Percentiles rank a stretch among this genome's conserved stretches.
Evolutionary conservation across 2,113 vertebrate species (phyloP).

Genomic region (Canis aureus): DNA sequence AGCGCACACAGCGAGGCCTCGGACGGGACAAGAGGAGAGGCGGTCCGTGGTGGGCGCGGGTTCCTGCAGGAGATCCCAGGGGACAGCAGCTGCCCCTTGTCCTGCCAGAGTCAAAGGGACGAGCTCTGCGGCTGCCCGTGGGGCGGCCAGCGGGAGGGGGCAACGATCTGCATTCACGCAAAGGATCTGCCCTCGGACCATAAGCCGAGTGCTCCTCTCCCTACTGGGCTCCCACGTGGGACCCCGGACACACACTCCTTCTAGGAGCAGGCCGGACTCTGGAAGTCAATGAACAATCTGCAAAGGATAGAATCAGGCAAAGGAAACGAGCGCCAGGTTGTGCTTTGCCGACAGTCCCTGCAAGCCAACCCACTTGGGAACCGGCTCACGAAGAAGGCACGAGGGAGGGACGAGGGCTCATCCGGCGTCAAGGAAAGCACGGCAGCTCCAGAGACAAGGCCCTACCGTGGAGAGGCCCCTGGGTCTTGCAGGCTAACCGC

Average conservation of each 20-base stretch:
- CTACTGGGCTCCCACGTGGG: background rate
- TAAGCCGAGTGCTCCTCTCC: background rate
- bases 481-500: background rate
- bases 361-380: background rate
- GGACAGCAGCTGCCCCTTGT: background rate
- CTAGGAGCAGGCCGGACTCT: background rate
- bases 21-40: background rate
- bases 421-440: background rate
- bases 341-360: background rate
- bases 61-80: background rate
- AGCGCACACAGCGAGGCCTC: rapidly evolving
- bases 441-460: background rate
- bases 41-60: rapidly evolving
- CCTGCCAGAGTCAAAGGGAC: background rate
- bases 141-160: background rate
- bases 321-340: background rate
- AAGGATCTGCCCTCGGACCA: background rate
- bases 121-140: background rate
- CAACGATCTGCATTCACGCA: background rate
- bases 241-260: background rate
- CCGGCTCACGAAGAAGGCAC: background rate
- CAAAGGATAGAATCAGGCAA: background rate
- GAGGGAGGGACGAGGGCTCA: background rate
- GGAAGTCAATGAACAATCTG: background rate
- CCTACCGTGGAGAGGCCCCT: no score